A percentile compares a stretch with the other conserved stretches of the same genome.
phyloP scores from a whole-genome alignment of 2,888 invertebrate species.

The Arge pagana region DNA sequence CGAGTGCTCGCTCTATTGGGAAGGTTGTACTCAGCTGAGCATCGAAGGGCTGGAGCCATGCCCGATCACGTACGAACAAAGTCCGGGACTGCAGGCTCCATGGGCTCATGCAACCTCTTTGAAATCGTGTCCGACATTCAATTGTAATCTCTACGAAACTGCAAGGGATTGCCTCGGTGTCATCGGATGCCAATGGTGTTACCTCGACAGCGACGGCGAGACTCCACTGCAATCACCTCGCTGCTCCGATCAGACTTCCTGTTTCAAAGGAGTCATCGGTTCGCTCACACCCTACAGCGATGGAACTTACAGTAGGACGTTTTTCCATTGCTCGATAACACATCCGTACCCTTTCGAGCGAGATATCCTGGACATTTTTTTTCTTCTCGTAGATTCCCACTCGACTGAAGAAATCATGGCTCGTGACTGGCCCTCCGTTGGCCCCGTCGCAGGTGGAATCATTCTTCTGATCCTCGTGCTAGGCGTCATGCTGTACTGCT shows the following conservation, averaged over 20 bases:
- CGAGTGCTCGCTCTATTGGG: constrained; percentile 73
- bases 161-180: constrained; percentile 71
- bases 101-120: constrained; percentile 58
- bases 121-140: constrained; percentile 70
- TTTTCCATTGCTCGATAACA: background rate
- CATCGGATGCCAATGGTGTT: constrained; percentile 92
- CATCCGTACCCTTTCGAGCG: background rate
- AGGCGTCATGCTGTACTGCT: constrained; percentile 84
- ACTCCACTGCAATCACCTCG: constrained; percentile 72
- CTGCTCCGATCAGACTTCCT: constrained; percentile 79
- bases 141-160: constrained; percentile 69
- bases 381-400: constrained; percentile 46
- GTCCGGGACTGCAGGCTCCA: constrained; percentile 41
- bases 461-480: constrained; percentile 80
- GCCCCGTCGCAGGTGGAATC: constrained; percentile 85
- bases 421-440: constrained; percentile 69
- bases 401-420: constrained; percentile 48
- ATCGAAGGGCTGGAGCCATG: constrained; percentile 43
- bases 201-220: constrained; percentile 75
- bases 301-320: constrained; percentile 61
- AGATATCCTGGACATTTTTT: background rate
- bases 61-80: constrained; percentile 48
- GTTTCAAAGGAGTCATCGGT: constrained; percentile 86
- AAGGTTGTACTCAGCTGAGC: constrained; percentile 55
- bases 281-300: constrained; percentile 83